These are phyloP conservation scores for Scomber scombrus DNA, from an alignment of 2,113 vertebrate genomes.

Conservation along the genomic window DNA sequence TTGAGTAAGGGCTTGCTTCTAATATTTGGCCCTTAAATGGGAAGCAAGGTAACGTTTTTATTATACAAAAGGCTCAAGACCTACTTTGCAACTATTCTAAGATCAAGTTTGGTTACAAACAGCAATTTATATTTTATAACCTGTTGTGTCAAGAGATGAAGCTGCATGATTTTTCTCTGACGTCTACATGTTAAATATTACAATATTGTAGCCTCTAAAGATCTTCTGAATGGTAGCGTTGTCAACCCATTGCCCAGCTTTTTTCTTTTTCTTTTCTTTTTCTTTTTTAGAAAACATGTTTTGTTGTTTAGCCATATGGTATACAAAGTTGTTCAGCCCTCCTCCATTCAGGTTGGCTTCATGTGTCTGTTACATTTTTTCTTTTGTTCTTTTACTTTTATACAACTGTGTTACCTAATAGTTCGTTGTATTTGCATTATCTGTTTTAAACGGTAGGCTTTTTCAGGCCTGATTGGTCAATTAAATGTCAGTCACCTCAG, in stretches of 20 bases:
- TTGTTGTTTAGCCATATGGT: constrained; percentile 46
- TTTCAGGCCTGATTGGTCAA: constrained; percentile 7
- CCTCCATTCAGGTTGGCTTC: constrained; percentile 31
- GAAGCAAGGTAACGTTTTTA: not conserved
- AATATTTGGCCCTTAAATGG: not conserved
- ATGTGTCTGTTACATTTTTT: constrained; percentile 8
- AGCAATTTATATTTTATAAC: constrained; percentile 66
- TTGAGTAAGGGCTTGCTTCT: constrained; percentile 37
- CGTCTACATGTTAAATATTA: constrained; percentile 64
- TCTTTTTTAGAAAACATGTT: constrained; percentile 10
- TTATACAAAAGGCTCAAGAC: constrained; percentile 34
- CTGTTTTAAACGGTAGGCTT: constrained; percentile 20
- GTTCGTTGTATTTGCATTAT: constrained; percentile 47
- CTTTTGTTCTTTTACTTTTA: not conserved
- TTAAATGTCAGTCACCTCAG: constrained; percentile 24
- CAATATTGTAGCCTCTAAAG: constrained; percentile 63
- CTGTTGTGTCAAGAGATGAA: constrained; percentile 62
- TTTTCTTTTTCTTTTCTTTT: not conserved
- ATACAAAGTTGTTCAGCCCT: constrained; percentile 20
- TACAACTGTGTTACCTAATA: constrained; percentile 34
- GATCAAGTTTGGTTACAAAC: constrained; percentile 45
- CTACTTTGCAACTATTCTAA: constrained; percentile 40
- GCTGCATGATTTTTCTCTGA: constrained; percentile 76
- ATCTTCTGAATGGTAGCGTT: constrained; percentile 55
- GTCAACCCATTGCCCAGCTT: constrained; percentile 15